Evolutionary conservation across 2,113 vertebrate species (phyloP).

Genomic region (Hyla sarda): DNA sequence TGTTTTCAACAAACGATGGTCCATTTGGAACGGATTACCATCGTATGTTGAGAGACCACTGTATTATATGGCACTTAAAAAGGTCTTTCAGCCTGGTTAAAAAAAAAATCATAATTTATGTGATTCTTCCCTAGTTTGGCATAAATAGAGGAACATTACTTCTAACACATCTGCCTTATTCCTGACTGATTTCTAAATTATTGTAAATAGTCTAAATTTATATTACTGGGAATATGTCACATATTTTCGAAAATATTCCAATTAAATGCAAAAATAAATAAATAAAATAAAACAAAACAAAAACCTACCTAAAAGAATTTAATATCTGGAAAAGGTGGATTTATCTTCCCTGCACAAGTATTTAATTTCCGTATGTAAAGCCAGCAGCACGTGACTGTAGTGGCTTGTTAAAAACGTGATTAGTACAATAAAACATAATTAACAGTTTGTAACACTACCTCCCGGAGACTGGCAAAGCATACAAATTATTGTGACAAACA

Average conservation of each 20-base stretch:
- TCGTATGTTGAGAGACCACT: no score
- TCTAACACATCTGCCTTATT: no score
- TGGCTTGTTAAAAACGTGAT: conserved; percentile 40
- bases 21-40: no score
- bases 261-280: not conserved
- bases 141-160: no score
- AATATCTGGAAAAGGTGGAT: not conserved
- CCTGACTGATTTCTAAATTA: no score
- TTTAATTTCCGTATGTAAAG: conserved; percentile 5
- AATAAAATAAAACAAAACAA: not conserved
- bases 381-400: conserved; percentile 21
- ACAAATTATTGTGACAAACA: conserved; percentile 22
- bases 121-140: no score
- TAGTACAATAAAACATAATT: conserved; percentile 50
- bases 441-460: conserved; percentile 39
- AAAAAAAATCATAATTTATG: no score
- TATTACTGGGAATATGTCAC: not conserved
- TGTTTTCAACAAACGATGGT: no score
- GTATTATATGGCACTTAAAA: no score
- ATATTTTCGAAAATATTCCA: not conserved
- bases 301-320: not conserved
- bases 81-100: no score
- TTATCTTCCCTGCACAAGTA: conserved; percentile 10
- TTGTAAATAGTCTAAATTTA: not conserved
- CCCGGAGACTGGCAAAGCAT: conserved; percentile 11